phyloP scores from a whole-genome alignment of 2,113 vertebrate genomes.

The Oreochromis spilurus region DNA sequence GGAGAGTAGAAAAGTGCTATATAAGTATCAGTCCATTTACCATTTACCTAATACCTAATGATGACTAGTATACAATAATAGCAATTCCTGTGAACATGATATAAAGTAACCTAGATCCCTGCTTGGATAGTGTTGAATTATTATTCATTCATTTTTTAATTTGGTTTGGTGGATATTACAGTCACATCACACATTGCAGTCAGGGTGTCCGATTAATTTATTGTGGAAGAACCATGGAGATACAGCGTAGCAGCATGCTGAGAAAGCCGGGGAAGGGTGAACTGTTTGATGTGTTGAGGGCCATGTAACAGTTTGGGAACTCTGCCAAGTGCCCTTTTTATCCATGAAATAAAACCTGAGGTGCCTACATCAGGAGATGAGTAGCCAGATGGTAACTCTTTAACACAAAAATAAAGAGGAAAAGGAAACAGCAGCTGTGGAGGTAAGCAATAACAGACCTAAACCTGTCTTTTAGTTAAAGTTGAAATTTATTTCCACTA shows the following conservation, averaged over 20 bases:
- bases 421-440: not conserved
- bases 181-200: not conserved
- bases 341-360: not conserved
- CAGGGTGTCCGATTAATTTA: not conserved
- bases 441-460: not conserved
- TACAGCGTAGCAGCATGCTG: not conserved
- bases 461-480: not conserved
- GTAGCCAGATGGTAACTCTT: not conserved
- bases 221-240: not conserved
- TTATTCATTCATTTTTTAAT: not conserved
- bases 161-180: not conserved
- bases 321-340: not conserved
- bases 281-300: not conserved
- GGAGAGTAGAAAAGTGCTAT: rapidly evolving
- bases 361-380: not conserved
- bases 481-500: not conserved
- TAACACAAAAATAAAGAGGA: not conserved
- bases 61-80: not conserved
- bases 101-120: not conserved
- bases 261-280: not conserved
- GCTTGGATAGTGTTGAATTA: not conserved
- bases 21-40: not conserved
- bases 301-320: not conserved
- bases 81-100: not conserved
- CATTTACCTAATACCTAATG: not conserved